These are phyloP conservation scores for Tetrax tetrax DNA, from an alignment of 2,113 vertebrate genomes.

Conservation along the genomic window DNA sequence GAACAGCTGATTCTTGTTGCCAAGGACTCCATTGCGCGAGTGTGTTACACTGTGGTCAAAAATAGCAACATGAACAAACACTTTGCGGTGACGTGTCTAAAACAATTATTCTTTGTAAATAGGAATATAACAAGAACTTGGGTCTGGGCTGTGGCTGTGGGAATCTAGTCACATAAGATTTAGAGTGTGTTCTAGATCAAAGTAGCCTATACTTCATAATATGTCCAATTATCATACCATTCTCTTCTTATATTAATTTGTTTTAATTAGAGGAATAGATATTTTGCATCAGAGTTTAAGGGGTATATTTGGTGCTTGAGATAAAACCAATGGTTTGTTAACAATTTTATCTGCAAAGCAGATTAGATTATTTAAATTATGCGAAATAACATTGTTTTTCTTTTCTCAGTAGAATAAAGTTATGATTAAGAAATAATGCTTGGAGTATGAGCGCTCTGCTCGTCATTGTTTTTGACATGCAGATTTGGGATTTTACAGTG, in stretches of 20 bases:
- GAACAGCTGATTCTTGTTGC: not conserved
- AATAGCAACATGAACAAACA: not conserved
- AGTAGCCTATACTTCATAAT: not conserved
- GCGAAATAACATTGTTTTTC: not conserved
- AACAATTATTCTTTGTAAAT: conserved; percentile 2
- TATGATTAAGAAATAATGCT: conserved; percentile 18
- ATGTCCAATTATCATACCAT: not conserved
- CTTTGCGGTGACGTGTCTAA: not conserved
- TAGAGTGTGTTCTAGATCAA: conserved; percentile 35
- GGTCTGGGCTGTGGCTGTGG: conserved; percentile 4
- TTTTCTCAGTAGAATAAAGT: conserved; percentile 8
- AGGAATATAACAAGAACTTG: not conserved
- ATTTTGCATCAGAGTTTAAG: not conserved
- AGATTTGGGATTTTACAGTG: conserved; percentile 41
- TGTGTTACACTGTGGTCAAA: not conserved
- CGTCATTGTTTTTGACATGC: conserved; percentile 23
- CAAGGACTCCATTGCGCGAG: not conserved
- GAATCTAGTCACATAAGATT: not conserved
- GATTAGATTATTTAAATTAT: conserved; percentile 41
- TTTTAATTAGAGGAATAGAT: conserved; percentile 24
- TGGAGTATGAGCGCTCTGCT: conserved; percentile 34
- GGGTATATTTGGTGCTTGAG: not conserved
- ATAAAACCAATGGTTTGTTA: conserved; percentile 39
- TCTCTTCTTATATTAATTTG: not conserved
- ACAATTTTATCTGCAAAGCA: conserved; percentile 24